Conservation (phyloP, 2,113 vertebrate genomes). For the Aegotheles bennettii region DNA sequence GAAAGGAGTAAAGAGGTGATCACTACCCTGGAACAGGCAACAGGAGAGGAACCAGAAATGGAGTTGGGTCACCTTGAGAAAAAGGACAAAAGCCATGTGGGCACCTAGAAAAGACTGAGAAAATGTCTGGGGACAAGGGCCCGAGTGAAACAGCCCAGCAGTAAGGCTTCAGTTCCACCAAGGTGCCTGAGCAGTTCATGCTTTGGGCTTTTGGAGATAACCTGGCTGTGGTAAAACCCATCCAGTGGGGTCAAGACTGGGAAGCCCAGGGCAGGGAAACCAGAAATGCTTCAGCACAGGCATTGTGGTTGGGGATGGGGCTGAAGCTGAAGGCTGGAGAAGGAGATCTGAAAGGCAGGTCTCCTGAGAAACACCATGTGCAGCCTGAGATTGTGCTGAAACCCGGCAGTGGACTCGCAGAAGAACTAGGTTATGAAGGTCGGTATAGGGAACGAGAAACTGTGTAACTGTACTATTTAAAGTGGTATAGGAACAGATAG, state of each 20-base stretch:
- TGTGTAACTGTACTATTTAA: neutral
- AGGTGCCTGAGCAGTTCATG: neutral
- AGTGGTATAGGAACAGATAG: neutral
- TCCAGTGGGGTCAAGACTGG: accelerated
- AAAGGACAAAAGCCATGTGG: neutral
- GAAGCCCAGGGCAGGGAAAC: neutral
- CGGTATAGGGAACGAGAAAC: neutral
- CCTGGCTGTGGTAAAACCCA: neutral
- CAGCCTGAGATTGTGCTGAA: neutral
- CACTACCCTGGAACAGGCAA: neutral
- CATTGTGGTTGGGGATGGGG: neutral
- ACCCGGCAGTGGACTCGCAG: neutral
- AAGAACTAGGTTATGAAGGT: neutral
- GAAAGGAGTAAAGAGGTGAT: neutral
- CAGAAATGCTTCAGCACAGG: neutral
- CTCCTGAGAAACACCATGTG: neutral
- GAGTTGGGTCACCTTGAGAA: neutral
- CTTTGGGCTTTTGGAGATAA: neutral
- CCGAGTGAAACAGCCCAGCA: neutral
- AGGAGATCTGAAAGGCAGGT: neutral
- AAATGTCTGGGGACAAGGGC: neutral
- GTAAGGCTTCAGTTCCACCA: neutral
- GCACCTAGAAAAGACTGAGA: neutral
- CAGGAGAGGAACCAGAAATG: neutral
- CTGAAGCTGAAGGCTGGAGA: neutral